Evolutionary conservation across 2,797 vertebrate genomes (phyloP).

Genomic region (Schizopygopsis pylzovi): DNA sequence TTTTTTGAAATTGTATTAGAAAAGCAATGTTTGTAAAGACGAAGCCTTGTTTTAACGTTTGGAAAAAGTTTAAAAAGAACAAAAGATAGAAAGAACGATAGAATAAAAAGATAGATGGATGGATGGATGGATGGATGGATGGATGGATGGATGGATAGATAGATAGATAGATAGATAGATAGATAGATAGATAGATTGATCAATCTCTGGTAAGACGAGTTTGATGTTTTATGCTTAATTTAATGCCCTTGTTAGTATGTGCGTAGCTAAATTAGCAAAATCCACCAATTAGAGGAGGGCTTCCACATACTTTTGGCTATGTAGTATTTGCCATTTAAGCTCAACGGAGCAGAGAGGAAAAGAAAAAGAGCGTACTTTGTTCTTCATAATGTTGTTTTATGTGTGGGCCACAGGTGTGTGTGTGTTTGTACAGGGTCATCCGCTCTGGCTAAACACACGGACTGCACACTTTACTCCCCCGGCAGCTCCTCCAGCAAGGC

Average conservation of each 20-base stretch:
- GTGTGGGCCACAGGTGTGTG: conserved; percentile 4
- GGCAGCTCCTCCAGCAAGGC: conserved; percentile 36
- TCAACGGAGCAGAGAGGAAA: neutral
- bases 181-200: neutral
- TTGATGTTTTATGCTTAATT: neutral
- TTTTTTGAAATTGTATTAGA: neutral
- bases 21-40: neutral
- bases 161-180: neutral
- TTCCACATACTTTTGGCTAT: neutral
- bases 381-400: conserved; percentile 2
- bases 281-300: no score
- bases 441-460: conserved; percentile 20
- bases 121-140: no score
- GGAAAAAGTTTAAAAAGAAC: neutral
- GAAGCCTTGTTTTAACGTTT: neutral
- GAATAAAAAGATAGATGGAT: no score
- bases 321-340: neutral
- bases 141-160: neutral
- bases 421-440: conserved; percentile 14
- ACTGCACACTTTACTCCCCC: conserved; percentile 34
- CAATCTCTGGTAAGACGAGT: neutral
- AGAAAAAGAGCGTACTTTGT: neutral
- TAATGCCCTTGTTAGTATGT: neutral
- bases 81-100: no score
- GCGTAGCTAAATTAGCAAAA: neutral